These are phyloP conservation scores for Betta splendens DNA, from an alignment of 2,797 vertebrate species.

Conservation along the genomic window DNA sequence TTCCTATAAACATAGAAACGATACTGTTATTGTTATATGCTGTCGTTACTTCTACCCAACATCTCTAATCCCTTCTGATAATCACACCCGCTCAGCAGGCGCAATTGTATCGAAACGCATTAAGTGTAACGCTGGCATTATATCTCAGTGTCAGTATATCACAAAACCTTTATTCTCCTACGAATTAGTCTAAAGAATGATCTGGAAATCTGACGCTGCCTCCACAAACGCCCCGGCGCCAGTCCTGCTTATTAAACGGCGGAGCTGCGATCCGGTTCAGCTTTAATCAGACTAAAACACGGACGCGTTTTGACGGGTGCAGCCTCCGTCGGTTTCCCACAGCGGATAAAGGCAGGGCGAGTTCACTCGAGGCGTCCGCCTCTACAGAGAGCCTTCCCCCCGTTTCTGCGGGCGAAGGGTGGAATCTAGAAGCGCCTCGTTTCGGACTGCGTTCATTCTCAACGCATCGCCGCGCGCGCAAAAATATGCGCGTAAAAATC, in stretches of 20 bases:
- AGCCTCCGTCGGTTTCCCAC: constrained; percentile 59
- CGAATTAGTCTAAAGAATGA: constrained; percentile 41
- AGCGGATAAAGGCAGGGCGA: constrained; percentile 68
- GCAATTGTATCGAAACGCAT: constrained; percentile 33
- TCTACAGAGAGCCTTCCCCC: constrained; percentile 59
- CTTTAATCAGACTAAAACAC: constrained; percentile 66
- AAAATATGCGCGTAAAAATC: constrained; percentile 16
- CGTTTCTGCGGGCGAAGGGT: constrained; percentile 88
- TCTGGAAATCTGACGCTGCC: constrained; percentile 44
- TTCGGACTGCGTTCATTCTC: constrained; percentile 72
- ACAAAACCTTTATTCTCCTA: constrained; percentile 17
- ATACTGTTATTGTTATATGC: too few relatives aligned
- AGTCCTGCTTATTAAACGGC: constrained; percentile 58
- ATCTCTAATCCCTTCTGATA: constrained; percentile 9
- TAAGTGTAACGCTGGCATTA: background rate
- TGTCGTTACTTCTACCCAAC: constrained; percentile 29
- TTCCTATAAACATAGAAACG: background rate
- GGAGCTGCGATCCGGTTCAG: constrained; percentile 66
- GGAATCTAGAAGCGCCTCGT: constrained; percentile 81
- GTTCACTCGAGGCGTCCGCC: constrained; percentile 62
- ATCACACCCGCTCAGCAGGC: constrained; percentile 28
- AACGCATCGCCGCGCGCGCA: constrained; percentile 61
- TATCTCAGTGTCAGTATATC: constrained; percentile 4
- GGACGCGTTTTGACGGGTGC: constrained; percentile 54
- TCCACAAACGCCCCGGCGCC: constrained; percentile 57